Evolutionary conservation across 2,113 vertebrate species (phyloP).

Genomic region (Sinosuthora webbiana): DNA sequence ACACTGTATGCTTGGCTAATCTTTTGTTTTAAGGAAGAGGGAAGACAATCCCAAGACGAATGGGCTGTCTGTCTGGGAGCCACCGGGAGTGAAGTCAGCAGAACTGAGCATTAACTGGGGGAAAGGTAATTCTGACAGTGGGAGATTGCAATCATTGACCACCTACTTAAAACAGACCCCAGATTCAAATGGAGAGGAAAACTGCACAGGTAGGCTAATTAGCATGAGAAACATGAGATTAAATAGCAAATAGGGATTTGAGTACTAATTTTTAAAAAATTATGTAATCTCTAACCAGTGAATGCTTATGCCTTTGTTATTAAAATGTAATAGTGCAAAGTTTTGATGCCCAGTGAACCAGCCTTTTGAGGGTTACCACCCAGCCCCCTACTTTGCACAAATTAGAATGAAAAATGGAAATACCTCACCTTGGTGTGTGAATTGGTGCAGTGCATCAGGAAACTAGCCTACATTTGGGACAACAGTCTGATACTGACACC

Average conservation of each 20-base stretch:
- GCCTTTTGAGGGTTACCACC: neutral
- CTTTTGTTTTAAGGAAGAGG: neutral
- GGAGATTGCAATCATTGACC: neutral
- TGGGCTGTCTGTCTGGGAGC: neutral
- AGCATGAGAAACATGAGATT: neutral
- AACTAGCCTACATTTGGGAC: rapidly evolving
- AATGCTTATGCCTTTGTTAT: neutral
- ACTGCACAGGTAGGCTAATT: neutral
- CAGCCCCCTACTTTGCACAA: neutral
- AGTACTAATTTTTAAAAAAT: neutral
- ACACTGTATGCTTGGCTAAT: neutral
- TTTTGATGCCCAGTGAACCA: neutral
- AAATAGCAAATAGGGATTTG: neutral
- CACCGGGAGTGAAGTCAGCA: neutral
- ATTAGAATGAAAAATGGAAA: neutral
- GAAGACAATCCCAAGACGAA: neutral
- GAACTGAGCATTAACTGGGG: neutral
- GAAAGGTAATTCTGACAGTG: neutral
- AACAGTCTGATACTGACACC: neutral
- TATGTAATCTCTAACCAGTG: neutral
- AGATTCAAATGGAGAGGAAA: neutral
- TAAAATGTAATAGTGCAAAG: neutral
- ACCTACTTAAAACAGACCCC: neutral
- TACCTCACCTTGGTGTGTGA: neutral
- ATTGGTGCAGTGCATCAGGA: neutral